Percentiles rank a stretch among this genome's conserved stretches.
Evolutionary conservation across 2,797 vertebrate species (phyloP).

Genomic region (Falco naumanni): DNA sequence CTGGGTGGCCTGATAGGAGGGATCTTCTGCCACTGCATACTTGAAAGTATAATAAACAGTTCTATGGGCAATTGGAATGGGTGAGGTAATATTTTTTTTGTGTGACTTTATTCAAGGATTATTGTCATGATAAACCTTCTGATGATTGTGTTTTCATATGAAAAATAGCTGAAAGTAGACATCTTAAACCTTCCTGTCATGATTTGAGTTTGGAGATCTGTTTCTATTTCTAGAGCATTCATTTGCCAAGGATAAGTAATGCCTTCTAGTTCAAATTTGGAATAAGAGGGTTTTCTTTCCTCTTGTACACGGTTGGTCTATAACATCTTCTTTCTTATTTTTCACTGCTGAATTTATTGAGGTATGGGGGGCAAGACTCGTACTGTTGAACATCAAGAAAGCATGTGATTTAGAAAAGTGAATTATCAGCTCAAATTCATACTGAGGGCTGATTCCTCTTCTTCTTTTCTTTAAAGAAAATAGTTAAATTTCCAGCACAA

Average conservation of each 20-base stretch:
- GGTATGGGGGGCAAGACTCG: no score
- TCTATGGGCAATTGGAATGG: neutral
- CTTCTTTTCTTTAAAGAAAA: neutral
- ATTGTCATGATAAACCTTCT: neutral
- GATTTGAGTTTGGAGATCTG: neutral
- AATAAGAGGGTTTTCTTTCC: neutral
- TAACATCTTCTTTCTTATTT: neutral
- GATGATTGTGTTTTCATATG: conserved; percentile 3
- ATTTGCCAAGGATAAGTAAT: neutral
- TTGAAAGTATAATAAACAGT: neutral
- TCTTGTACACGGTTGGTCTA: neutral
- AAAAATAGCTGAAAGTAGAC: neutral
- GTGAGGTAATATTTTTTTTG: neutral
- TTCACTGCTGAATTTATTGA: neutral
- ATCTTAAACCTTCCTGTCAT: neutral
- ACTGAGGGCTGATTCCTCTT: neutral
- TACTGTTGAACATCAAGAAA: neutral
- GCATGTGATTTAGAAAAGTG: neutral
- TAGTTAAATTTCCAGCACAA: neutral
- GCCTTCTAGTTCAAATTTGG: neutral
- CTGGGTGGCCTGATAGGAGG: neutral
- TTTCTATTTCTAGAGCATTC: neutral
- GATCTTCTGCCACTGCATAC: neutral
- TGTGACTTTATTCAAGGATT: neutral
- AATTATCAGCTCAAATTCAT: neutral